Percentiles rank a stretch among this genome's conserved stretches.
phyloP scores from a whole-genome alignment of 2,113 vertebrate species.

The Ochotona princeps region DNA sequence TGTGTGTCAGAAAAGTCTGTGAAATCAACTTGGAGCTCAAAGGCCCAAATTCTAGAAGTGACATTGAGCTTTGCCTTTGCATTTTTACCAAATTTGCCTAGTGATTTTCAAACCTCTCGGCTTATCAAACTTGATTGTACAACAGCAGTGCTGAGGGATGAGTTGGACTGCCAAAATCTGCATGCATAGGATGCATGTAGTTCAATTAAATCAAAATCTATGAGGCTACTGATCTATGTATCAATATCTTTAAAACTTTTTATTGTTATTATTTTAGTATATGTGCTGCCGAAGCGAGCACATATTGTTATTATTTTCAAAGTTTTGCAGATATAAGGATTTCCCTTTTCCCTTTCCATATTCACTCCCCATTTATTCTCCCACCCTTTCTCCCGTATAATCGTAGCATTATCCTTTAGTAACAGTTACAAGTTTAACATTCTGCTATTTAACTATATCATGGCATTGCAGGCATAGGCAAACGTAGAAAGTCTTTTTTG shows the following conservation, averaged over 20 bases:
- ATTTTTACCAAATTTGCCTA: conserved; percentile 11
- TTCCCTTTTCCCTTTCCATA: too few relatives aligned
- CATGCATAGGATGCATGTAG: background rate
- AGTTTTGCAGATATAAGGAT: too few relatives aligned
- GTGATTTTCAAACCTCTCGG: background rate
- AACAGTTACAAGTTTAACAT: too few relatives aligned
- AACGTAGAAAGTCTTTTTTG: background rate
- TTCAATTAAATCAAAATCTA: background rate
- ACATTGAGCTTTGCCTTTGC: background rate
- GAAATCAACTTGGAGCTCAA: background rate
- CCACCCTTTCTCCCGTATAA: too few relatives aligned
- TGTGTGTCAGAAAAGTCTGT: background rate
- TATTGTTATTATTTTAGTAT: too few relatives aligned
- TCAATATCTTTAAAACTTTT: background rate
- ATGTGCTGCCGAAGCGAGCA: too few relatives aligned
- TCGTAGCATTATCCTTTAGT: too few relatives aligned
- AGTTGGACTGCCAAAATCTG: background rate
- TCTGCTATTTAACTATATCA: too few relatives aligned
- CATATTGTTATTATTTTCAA: too few relatives aligned
- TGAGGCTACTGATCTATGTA: background rate
- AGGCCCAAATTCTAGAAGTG: background rate
- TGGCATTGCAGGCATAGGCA: too few relatives aligned
- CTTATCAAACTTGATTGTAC: background rate
- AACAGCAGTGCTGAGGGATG: background rate
- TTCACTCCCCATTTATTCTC: too few relatives aligned